Conservation (phyloP, 2,888 invertebrate genomes). For the Protonemura montana region DNA sequence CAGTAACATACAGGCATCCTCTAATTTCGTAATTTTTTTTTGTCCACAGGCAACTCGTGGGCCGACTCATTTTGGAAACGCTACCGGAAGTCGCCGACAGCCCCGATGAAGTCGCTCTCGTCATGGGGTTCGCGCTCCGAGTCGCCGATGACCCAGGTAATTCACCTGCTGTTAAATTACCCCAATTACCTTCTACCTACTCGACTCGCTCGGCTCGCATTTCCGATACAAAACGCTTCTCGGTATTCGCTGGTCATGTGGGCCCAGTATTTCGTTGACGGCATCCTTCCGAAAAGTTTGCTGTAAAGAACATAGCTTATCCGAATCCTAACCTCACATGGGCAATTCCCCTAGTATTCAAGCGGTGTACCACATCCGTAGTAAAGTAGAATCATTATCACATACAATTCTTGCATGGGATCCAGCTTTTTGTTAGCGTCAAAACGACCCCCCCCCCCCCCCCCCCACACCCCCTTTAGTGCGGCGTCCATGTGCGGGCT, state of each 20-base stretch:
- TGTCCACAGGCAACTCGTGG: constrained; percentile 65
- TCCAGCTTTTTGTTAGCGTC: neutral
- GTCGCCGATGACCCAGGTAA: constrained; percentile 62
- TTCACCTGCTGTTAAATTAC: neutral
- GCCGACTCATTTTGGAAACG: constrained; percentile 66
- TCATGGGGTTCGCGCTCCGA: constrained; percentile 61
- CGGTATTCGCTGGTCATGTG: neutral
- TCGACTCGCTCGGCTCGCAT: neutral
- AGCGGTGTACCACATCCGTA: neutral
- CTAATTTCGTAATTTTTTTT: neutral
- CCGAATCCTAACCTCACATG: neutral
- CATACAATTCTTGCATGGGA: too few species aligned
- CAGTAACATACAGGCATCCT: neutral
- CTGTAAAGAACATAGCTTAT: neutral
- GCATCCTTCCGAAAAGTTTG: neutral
- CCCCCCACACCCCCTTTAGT: neutral
- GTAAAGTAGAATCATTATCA: too few species aligned
- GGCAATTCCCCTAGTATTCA: neutral
- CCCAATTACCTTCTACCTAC: neutral
- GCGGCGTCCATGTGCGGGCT: neutral
- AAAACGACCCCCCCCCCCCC: neutral
- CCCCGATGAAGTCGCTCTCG: constrained; percentile 59
- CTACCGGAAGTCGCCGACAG: constrained; percentile 61
- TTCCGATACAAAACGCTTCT: neutral
- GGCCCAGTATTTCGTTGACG: neutral